Percentiles rank a stretch among this genome's conserved stretches.
phyloP scores from a whole-genome alignment of 2,888 invertebrate genomes.

The Panzeria rudis region DNA sequence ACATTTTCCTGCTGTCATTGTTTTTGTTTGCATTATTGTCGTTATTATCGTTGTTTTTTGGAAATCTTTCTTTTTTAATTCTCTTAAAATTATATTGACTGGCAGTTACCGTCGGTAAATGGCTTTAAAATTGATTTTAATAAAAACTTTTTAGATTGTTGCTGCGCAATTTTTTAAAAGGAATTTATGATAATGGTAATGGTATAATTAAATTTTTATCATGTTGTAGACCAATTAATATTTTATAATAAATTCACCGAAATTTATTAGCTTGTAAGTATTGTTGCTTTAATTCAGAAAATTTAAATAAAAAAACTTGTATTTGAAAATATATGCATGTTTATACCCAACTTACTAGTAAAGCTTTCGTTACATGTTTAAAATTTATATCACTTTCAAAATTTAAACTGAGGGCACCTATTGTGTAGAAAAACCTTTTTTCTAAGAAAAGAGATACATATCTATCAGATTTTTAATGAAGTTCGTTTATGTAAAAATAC shows the following conservation, averaged over 20 bases:
- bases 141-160: not conserved
- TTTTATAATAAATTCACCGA: not conserved
- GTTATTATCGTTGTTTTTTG: conserved; percentile 33
- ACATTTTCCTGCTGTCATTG: conserved; percentile 22
- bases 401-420: no score
- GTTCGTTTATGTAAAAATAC: no score
- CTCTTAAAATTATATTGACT: conserved; percentile 29
- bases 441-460: no score
- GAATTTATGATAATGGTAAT: not conserved
- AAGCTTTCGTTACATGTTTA: no score
- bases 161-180: not conserved
- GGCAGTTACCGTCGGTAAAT: conserved; percentile 51
- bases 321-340: no score
- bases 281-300: no score
- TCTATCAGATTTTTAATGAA: no score
- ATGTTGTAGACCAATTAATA: not conserved
- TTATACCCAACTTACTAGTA: no score
- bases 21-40: conserved; percentile 10
- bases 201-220: not conserved
- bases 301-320: no score
- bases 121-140: conserved; percentile 39
- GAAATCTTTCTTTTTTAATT: conserved; percentile 6
- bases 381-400: no score
- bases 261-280: not conserved
- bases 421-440: no score